Percentiles rank a stretch among this genome's conserved stretches.
Evolutionary conservation across 2,888 invertebrate genomes (phyloP).

Genomic region (Meteorus cinctellus): DNA sequence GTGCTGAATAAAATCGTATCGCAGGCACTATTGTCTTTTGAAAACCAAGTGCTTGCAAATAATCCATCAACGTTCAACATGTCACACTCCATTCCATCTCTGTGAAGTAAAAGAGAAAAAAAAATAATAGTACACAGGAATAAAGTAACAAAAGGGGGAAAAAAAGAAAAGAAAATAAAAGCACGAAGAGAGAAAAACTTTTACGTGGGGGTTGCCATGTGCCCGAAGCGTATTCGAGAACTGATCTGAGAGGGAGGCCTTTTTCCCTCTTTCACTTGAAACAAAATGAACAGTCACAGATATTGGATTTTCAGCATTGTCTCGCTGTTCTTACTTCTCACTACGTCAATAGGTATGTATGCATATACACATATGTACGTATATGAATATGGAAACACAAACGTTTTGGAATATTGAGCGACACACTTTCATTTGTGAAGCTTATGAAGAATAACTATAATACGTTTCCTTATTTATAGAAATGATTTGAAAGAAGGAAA

Average conservation of each 20-base stretch:
- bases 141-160: slow-evolving; percentile 28
- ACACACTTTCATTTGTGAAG: slow-evolving; percentile 31
- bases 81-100: slow-evolving; percentile 18
- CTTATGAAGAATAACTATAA: slow-evolving; percentile 4
- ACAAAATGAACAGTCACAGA: slow-evolving; percentile 40
- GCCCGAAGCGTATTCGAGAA: slow-evolving; percentile 40
- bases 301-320: slow-evolving; percentile 44
- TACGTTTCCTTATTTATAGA: slow-evolving; percentile 2
- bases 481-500: not conserved
- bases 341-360: slow-evolving; percentile 44
- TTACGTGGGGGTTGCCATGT: slow-evolving; percentile 41
- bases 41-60: not conserved
- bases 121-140: slow-evolving; percentile 37
- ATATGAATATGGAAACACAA: not conserved
- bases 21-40: not conserved
- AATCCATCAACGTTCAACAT: slow-evolving; percentile 3
- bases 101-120: slow-evolving; percentile 34
- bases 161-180: slow-evolving; percentile 22
- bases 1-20: not conserved
- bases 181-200: slow-evolving; percentile 19
- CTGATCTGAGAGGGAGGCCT: slow-evolving; percentile 31
- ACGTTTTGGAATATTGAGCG: slow-evolving; percentile 26
- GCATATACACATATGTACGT: slow-evolving; percentile 1
- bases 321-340: slow-evolving; percentile 34
- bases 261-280: slow-evolving; percentile 24